Evolutionary conservation across 2,113 vertebrate species (phyloP).

Genomic region (Onychorhynchus coronatus): DNA sequence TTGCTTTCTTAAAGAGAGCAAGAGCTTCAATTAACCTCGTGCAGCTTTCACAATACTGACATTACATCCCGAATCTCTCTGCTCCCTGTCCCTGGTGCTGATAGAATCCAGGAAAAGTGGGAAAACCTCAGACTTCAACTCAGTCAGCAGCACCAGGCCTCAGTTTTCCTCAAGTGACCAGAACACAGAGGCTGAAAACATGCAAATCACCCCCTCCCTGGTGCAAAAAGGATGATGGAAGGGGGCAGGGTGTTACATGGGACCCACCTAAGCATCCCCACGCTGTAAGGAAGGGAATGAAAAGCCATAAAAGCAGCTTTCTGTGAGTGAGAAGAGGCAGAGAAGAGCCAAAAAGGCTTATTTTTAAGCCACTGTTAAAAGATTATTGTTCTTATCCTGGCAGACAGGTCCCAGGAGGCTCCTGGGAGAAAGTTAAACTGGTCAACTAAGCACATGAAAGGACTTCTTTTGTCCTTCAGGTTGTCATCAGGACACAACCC

Average conservation of each 20-base stretch:
- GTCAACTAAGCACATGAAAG: not conserved
- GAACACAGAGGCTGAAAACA: not conserved
- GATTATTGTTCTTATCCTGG: not conserved
- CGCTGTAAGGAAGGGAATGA: not conserved
- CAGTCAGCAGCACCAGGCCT: not conserved
- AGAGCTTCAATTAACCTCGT: not conserved
- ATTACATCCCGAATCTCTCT: not conserved
- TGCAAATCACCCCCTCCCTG: not conserved
- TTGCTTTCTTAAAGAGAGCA: not conserved
- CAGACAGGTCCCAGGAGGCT: not conserved
- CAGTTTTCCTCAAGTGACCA: not conserved
- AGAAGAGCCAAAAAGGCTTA: not conserved
- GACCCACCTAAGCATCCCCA: not conserved
- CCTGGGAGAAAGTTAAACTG: not conserved
- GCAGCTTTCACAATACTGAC: not conserved
- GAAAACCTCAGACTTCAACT: not conserved
- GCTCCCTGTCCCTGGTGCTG: not conserved
- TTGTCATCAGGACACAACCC: not conserved
- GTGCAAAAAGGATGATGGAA: not conserved
- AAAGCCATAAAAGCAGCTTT: not conserved
- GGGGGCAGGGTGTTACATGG: accelerated
- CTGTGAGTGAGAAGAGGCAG: not conserved
- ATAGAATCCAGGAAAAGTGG: not conserved
- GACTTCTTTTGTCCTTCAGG: not conserved
- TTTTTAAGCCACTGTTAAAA: not conserved